A percentile compares a stretch with the other conserved stretches of the same genome.
Conservation (phyloP, 2,888 invertebrate species). For the Pandemis corylana region DNA sequence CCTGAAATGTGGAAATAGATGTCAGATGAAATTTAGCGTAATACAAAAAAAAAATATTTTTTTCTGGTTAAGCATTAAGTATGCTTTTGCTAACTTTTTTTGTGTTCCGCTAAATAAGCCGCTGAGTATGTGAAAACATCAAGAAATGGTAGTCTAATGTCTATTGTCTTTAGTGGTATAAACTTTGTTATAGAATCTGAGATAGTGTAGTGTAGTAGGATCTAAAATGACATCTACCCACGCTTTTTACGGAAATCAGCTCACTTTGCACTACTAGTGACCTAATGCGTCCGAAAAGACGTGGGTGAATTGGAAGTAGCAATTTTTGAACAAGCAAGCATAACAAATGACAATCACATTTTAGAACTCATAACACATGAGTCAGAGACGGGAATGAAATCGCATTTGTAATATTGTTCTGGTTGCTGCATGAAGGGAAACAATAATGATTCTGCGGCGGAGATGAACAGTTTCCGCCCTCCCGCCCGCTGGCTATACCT, state of each 20-base stretch:
- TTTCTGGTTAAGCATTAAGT: too few species aligned
- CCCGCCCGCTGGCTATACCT: constrained; percentile 28
- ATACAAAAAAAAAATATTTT: too few species aligned
- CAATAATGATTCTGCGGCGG: constrained; percentile 53
- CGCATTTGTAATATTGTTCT: constrained; percentile 24
- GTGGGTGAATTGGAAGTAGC: not conserved
- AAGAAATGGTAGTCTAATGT: not conserved
- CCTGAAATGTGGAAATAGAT: not conserved
- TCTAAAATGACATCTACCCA: not conserved
- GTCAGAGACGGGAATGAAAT: constrained; percentile 7
- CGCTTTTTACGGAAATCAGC: not conserved
- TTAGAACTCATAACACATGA: constrained; percentile 6
- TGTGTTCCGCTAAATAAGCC: too few species aligned
- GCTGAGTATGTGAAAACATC: not conserved
- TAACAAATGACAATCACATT: not conserved
- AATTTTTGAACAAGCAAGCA: not conserved
- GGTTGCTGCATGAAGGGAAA: constrained; percentile 48
- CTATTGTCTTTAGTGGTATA: too few species aligned
- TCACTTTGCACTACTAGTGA: not conserved
- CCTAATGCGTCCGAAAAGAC: not conserved
- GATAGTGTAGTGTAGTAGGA: too few species aligned
- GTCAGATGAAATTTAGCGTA: too few species aligned
- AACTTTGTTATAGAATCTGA: too few species aligned
- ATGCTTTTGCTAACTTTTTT: too few species aligned
- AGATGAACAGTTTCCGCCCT: constrained; percentile 57